Evolutionary conservation across 2,113 vertebrate species (phyloP), one percentile per base, ranked within the genome.

Genomic region (Cariama cristata): DNA sequence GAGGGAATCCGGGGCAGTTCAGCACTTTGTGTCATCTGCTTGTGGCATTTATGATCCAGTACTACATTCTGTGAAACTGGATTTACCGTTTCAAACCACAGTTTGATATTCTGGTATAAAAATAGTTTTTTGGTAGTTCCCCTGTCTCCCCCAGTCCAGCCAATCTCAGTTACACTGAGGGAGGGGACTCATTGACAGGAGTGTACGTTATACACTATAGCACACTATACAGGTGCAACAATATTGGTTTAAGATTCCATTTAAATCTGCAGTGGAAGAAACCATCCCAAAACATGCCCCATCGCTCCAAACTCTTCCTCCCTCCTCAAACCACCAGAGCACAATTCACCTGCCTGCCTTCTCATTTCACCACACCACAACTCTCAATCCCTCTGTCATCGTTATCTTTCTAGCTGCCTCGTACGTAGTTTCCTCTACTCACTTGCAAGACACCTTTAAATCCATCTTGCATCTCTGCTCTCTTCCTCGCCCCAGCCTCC

Each of bases 141-240:
- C 7, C 12, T 58, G 15, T 66, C 45, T 56, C 26, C 21, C 17
- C 18, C 42, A 35, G 45, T 30, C 30, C 16, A 74, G 28, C 47
- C 32, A 47, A 33, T 68, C 15, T 74, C 40, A 47, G 20, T 50
- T 62, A 38, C 24, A 45, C 22, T 3, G 40, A 55, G 14, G 10
- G 27, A 79, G 3, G 6, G 6, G 15, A 62, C 67, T 74, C 42
- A 27, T 1, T 20, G 42, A 53, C 42, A 69, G 15, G 24, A 72
- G 5, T 3, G 4, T n/a, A 86, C 1, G 0, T 12, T 56, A 22
- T 28, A 81, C 12, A 4, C 21, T 55, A 11, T 1, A 44, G 3
- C 20, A 56, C 13, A 24, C n/a, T n/a, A 12, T 13, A 62, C 19
- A 76, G 10, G 7, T 75, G 12, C 42, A 86, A 35, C 8, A 69